phyloP scores from a whole-genome alignment of 2,113 vertebrate species.

The Apteryx owenii region DNA sequence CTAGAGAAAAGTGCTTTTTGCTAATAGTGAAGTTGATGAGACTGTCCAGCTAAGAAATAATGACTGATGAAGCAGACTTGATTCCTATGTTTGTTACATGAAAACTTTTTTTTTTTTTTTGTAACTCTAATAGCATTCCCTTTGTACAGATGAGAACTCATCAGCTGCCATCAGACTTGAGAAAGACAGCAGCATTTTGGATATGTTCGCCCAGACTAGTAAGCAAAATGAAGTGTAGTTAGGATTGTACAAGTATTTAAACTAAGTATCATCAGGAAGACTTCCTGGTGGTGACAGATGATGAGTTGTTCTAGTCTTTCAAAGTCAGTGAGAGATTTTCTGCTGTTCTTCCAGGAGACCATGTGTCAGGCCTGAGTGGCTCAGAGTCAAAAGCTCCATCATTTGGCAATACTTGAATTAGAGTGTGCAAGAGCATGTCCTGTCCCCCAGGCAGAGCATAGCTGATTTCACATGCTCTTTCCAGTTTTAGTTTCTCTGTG shows the following conservation, averaged over 20 bases:
- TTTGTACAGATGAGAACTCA: neutral
- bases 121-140: neutral
- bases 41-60: neutral
- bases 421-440: neutral
- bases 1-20: neutral
- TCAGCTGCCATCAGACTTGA: neutral
- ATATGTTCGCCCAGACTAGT: neutral
- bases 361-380: neutral
- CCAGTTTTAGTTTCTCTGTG: neutral
- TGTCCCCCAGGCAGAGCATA: neutral
- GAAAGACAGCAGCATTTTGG: neutral
- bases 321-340: neutral
- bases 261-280: neutral
- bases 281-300: neutral
- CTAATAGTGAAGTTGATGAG: neutral
- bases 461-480: neutral
- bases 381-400: neutral
- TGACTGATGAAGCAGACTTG: neutral
- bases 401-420: neutral
- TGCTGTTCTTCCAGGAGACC: neutral
- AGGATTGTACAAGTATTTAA: neutral
- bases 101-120: neutral
- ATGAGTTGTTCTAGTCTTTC: neutral
- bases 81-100: neutral
- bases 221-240: neutral